Evolutionary conservation across 2,113 vertebrate genomes (phyloP).

Genomic region (Oreochromis spilurus): DNA sequence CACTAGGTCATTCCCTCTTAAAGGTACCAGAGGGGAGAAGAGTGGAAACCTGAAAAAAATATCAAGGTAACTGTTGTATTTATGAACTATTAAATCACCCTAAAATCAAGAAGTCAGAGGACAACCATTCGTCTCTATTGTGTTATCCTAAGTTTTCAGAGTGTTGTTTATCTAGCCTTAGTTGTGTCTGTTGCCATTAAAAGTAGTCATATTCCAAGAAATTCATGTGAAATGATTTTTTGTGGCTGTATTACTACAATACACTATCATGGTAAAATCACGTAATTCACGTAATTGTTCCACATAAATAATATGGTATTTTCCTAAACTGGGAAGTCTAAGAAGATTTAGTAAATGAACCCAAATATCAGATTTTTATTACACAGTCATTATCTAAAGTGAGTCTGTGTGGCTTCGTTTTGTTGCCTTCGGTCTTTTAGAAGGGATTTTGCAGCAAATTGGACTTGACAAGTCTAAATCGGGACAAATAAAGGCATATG

Average conservation of each 20-base stretch:
- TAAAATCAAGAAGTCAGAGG: not conserved
- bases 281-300: not conserved
- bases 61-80: constrained; percentile 64
- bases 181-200: not conserved
- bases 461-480: not conserved
- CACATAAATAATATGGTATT: not conserved
- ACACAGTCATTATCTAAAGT: not conserved
- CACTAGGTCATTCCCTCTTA: constrained; percentile 82
- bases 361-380: not conserved
- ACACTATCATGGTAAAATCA: not conserved
- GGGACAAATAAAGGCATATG: not conserved
- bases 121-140: not conserved
- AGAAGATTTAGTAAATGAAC: not conserved
- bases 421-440: not conserved
- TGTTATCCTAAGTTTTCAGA: not conserved
- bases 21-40: constrained; percentile 84
- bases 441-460: not conserved
- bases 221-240: not conserved
- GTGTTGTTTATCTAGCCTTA: not conserved
- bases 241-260: not conserved
- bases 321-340: not conserved
- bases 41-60: constrained; percentile 87
- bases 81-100: not conserved
- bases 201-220: not conserved
- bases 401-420: not conserved